Conservation (phyloP, 2,888 invertebrate species). For the Incurvaria masculella region DNA sequence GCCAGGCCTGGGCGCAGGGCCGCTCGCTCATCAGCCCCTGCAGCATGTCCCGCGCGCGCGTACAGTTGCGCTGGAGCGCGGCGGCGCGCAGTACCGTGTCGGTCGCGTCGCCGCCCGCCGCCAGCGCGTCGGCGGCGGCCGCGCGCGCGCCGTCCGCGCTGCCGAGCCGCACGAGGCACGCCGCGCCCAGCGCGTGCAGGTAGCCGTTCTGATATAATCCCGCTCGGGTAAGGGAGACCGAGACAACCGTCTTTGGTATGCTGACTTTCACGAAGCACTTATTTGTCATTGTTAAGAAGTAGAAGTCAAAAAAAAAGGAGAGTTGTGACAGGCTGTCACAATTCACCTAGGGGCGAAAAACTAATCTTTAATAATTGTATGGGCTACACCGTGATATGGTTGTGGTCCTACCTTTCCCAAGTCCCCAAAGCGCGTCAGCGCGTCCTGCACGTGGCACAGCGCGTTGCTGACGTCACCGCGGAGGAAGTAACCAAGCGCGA, state of each 20-base stretch:
- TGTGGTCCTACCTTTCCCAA: too few species aligned
- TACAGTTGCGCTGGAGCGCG: conserved; percentile 21
- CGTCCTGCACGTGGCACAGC: conserved; percentile 27
- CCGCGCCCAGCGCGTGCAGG: conserved; percentile 34
- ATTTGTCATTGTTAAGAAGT: too few species aligned
- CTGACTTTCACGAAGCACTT: too few species aligned
- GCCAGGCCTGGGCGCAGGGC: conserved; percentile 42
- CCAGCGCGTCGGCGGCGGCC: conserved; percentile 26
- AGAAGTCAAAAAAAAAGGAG: too few species aligned
- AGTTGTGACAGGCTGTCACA: too few species aligned
- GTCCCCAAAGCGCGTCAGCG: too few species aligned
- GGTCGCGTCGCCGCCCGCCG: neutral
- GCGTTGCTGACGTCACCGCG: conserved; percentile 30
- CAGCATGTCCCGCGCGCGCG: conserved; percentile 24
- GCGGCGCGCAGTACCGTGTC: conserved; percentile 31
- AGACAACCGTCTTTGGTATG: too few species aligned
- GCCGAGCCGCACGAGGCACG: conserved; percentile 30
- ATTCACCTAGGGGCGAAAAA: too few species aligned
- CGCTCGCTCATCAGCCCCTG: conserved; percentile 34
- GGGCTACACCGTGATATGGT: too few species aligned
- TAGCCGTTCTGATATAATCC: conserved; percentile 26
- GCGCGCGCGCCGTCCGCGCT: conserved; percentile 22
- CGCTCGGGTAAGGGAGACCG: neutral
- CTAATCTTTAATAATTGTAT: too few species aligned
- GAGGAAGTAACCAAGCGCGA: conserved; percentile 35